A percentile compares a stretch with the other conserved stretches of the same genome.
phyloP scores from a whole-genome alignment of 1,140 invertebrate species.

The Drosophila biarmipes region DNA sequence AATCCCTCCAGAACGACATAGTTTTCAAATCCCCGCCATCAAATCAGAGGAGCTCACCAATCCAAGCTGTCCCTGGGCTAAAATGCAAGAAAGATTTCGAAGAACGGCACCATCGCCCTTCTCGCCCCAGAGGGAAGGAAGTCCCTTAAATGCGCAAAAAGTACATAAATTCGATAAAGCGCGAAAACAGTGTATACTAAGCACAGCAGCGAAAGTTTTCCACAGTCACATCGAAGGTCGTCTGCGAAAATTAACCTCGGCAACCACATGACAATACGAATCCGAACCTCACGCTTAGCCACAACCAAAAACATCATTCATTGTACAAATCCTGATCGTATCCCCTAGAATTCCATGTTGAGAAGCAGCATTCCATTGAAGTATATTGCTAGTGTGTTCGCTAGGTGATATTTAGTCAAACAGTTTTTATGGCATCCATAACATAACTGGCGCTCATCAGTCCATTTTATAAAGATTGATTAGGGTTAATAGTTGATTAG shows the following conservation, averaged over 20 bases:
- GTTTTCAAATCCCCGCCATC: constrained; percentile 22
- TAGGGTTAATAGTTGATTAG: constrained; percentile 39
- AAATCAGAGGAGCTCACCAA: constrained; percentile 11
- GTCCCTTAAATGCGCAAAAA: no score
- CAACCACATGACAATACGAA: constrained; percentile 57
- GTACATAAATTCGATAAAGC: constrained; percentile 1
- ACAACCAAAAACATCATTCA: constrained; percentile 54
- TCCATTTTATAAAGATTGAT: constrained; percentile 41
- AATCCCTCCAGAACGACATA: neutral
- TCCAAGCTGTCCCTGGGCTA: constrained; percentile 7
- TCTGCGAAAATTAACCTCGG: constrained; percentile 34
- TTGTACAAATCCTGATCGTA: constrained; percentile 36
- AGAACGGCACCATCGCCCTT: constrained; percentile 12
- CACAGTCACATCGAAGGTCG: constrained; percentile 52
- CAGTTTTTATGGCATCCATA: constrained; percentile 53
- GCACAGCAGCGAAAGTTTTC: constrained; percentile 60
- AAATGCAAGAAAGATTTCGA: neutral
- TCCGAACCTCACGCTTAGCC: constrained; percentile 23
- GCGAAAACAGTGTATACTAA: constrained; percentile 31
- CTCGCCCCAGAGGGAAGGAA: neutral
- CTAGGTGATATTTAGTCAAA: constrained; percentile 50
- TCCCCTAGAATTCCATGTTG: constrained; percentile 35
- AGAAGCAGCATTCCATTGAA: constrained; percentile 52
- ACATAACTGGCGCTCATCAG: constrained; percentile 36
- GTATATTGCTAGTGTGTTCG: constrained; percentile 20